Percentiles rank a stretch among this genome's conserved stretches.
phyloP scores from a whole-genome alignment of 2,797 vertebrate genomes.

The Xenopus petersii region DNA sequence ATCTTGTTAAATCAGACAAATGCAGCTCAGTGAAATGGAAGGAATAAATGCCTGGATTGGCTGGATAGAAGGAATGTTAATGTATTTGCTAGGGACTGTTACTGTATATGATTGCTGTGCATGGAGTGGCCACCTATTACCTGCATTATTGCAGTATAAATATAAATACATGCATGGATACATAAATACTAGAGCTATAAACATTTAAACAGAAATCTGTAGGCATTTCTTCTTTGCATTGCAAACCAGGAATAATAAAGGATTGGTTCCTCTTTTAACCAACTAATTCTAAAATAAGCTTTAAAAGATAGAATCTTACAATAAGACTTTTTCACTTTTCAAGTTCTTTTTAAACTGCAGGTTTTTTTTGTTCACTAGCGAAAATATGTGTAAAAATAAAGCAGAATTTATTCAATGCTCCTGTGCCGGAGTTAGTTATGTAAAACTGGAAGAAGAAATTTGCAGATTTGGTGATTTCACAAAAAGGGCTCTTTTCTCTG shows the following conservation, averaged over 20 bases:
- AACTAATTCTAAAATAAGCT: too few relatives aligned
- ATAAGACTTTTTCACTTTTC: too few relatives aligned
- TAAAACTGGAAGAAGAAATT: too few relatives aligned
- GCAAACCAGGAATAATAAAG: conserved; percentile 19
- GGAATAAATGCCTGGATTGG: conserved; percentile 75
- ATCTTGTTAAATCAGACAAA: conserved; percentile 98
- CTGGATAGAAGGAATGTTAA: conserved; percentile 77
- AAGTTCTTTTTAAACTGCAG: too few relatives aligned
- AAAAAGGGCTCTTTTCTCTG: too few relatives aligned
- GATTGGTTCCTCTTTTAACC: too few relatives aligned
- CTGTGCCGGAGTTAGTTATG: too few relatives aligned
- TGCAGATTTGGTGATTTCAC: too few relatives aligned
- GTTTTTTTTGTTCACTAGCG: too few relatives aligned
- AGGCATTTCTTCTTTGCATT: conserved; percentile 25
- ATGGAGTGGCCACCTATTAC: conserved; percentile 39
- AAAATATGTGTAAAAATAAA: too few relatives aligned
- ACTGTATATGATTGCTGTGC: conserved; percentile 33
- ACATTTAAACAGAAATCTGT: conserved; percentile 28
- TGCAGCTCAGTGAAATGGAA: conserved; percentile 87
- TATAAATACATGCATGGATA: conserved; percentile 39
- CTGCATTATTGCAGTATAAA: conserved; percentile 50
- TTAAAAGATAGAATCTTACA: too few relatives aligned
- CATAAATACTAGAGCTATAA: conserved; percentile 42
- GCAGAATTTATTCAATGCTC: too few relatives aligned
- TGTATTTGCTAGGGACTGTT: conserved; percentile 72